Evolutionary conservation across 1,140 invertebrate genomes (phyloP).

Genomic region (Scaptomyza montana): DNA sequence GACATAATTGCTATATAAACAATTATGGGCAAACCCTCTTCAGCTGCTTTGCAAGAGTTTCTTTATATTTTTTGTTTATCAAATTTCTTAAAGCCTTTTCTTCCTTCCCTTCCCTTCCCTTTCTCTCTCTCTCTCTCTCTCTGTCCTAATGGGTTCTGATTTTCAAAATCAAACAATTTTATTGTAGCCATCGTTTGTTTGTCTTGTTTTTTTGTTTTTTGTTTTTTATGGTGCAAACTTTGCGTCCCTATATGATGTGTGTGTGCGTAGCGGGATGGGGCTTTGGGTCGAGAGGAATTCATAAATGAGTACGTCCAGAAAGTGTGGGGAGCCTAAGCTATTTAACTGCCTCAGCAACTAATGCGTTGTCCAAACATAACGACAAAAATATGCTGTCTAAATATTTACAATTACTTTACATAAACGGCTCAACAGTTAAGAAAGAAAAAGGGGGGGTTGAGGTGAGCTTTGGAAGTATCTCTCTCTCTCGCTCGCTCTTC

Average conservation of each 20-base stretch:
- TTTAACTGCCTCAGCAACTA: slow-evolving; percentile 35
- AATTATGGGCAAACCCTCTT: slow-evolving; percentile 30
- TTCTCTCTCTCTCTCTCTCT: neutral
- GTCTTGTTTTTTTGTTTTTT: slow-evolving; percentile 24
- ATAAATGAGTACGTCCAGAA: slow-evolving; percentile 1
- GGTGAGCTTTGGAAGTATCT: neutral
- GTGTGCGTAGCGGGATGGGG: neutral
- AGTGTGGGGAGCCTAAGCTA: slow-evolving; percentile 5
- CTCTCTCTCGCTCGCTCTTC: neutral
- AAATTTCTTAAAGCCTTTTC: neutral
- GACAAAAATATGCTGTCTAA: slow-evolving; percentile 37
- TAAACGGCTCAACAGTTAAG: slow-evolving; percentile 44
- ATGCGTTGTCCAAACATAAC: slow-evolving; percentile 42
- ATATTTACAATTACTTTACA: slow-evolving; percentile 78
- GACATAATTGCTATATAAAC: slow-evolving; percentile 39
- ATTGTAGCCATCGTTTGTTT: slow-evolving; percentile 56
- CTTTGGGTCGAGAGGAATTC: neutral
- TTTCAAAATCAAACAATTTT: slow-evolving; percentile 76
- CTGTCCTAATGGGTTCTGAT: slow-evolving; percentile 68
- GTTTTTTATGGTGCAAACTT: slow-evolving; percentile 58
- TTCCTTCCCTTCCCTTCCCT: neutral
- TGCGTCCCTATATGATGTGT: slow-evolving; percentile 58
- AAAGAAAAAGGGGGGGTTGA: neutral
- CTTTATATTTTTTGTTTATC: slow-evolving; percentile 9
- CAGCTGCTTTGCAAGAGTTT: slow-evolving; percentile 11